phyloP scores from a whole-genome alignment of 2,797 vertebrate genomes.

The Crossoptilon crossoptilon region DNA sequence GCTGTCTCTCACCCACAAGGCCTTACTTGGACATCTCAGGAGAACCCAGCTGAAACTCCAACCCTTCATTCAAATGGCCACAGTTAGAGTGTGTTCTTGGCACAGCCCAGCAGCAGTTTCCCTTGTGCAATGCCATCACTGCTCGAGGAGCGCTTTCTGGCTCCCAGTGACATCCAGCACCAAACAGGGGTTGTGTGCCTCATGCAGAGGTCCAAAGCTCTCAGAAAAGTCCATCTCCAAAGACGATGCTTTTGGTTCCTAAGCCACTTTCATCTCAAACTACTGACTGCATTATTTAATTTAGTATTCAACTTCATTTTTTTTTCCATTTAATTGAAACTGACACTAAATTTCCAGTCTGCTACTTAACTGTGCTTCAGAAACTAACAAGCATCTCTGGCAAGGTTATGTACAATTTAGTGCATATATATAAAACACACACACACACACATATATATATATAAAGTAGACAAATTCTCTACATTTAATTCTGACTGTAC shows the following conservation, averaged over 20 bases:
- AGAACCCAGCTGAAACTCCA: background rate
- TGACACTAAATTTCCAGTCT: background rate
- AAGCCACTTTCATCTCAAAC: background rate
- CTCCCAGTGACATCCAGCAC: background rate
- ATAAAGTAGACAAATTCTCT: background rate
- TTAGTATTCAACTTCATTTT: background rate
- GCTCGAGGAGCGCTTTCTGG: background rate
- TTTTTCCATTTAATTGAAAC: background rate
- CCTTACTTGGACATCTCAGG: background rate
- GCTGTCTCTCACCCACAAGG: background rate
- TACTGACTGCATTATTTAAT: background rate
- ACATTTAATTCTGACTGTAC: background rate
- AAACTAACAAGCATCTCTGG: background rate
- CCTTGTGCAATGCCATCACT: background rate
- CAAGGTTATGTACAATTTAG: background rate
- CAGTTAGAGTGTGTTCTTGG: background rate
- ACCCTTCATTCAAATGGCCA: background rate
- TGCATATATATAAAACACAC: background rate
- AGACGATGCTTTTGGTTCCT: background rate
- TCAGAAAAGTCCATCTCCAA: background rate
- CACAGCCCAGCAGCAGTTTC: background rate
- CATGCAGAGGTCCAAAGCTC: background rate
- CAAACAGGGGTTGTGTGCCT: background rate
- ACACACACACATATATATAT: background rate
- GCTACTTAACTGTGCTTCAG: background rate